Percentiles rank a stretch among this genome's conserved stretches.
These are phyloP conservation scores for Argopecten irradians DNA, from an alignment of 1,140 invertebrate genomes.

Conservation along the genomic window DNA sequence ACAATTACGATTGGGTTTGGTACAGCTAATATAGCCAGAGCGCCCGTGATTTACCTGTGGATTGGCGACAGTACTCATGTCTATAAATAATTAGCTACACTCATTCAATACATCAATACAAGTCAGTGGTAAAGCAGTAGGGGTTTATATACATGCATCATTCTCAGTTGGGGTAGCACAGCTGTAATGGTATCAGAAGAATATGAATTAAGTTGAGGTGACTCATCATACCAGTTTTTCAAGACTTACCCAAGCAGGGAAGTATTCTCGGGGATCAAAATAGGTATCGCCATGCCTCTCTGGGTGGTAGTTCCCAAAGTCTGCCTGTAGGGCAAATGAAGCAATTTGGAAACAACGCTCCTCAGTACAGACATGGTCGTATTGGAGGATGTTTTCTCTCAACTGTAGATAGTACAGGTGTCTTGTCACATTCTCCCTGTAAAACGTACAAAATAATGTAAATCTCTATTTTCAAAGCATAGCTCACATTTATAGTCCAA, in stretches of 20 bases:
- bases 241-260: constrained; percentile 83
- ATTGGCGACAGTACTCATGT: too few species aligned
- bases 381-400: constrained; percentile 87
- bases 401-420: constrained; percentile 96
- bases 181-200: too few species aligned
- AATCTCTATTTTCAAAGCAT: not conserved
- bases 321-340: constrained; percentile 92
- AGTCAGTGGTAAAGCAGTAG: too few species aligned
- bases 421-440: constrained; percentile 90
- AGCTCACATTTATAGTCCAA: not conserved
- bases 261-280: constrained; percentile 85
- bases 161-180: too few species aligned
- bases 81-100: too few species aligned
- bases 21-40: too few species aligned
- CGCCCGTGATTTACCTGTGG: too few species aligned
- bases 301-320: constrained; percentile 86
- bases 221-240: too few species aligned
- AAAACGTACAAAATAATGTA: constrained; percentile 54
- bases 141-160: too few species aligned
- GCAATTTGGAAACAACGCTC: constrained; percentile 88
- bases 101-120: too few species aligned
- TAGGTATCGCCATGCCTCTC: constrained; percentile 78
- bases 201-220: too few species aligned
- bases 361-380: constrained; percentile 79
- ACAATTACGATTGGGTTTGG: too few species aligned